These are phyloP conservation scores for Lamprologus sp. DNA, from an alignment of 2,113 vertebrate genomes.

Conservation along the genomic window DNA sequence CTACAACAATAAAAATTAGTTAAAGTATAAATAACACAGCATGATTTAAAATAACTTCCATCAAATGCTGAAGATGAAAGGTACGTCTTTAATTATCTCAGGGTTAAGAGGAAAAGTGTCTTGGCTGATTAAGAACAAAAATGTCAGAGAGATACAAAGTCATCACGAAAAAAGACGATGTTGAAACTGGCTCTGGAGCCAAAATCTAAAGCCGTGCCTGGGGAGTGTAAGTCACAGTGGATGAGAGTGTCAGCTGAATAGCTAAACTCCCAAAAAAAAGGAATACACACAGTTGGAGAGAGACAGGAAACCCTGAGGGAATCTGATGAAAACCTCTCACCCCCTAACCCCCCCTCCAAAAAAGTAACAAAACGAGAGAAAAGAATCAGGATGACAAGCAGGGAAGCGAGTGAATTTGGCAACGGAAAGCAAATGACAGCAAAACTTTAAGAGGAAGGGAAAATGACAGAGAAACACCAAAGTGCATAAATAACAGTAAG, in stretches of 20 bases:
- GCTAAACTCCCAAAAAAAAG: background rate
- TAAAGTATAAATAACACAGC: background rate
- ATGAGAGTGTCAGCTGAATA: conserved; percentile 8
- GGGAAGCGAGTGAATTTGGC: background rate
- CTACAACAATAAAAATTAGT: background rate
- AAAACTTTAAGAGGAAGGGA: background rate
- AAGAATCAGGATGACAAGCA: conserved; percentile 6
- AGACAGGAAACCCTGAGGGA: conserved; percentile 37
- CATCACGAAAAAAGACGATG: background rate
- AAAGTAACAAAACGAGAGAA: background rate
- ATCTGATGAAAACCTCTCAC: conserved; percentile 11
- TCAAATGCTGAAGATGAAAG: background rate
- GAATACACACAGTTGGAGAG: background rate
- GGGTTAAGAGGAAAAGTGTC: background rate
- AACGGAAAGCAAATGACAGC: conserved; percentile 11
- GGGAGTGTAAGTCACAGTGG: background rate
- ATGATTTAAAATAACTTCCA: background rate
- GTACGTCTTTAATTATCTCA: background rate
- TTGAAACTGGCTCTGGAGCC: background rate
- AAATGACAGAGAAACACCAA: conserved; percentile 9
- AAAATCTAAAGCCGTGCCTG: background rate
- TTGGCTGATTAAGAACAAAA: background rate
- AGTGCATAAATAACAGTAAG: conserved; percentile 18
- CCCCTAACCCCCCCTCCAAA: background rate
- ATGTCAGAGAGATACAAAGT: background rate